Base-by-base conservation (phyloP, 2,888 invertebrate species). In the Argyresthia goedartella region DNA sequence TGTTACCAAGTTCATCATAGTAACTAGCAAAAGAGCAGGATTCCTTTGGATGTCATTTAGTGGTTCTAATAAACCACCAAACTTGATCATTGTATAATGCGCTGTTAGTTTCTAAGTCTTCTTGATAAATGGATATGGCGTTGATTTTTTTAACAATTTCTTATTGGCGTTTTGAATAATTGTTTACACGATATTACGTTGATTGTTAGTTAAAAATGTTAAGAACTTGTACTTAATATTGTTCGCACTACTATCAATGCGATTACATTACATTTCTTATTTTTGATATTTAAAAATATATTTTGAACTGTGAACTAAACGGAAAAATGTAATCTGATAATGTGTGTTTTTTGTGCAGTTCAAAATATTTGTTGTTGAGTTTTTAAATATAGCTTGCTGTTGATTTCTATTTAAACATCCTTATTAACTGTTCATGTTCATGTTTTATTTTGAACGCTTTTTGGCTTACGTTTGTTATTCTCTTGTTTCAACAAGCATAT, bases 181-280 rank as follows among this genome's bases (percentile, higher is more conserved):
- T 11, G 10, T 50, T 44, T 43, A 34, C 44, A 44, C 7, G 15
- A 8, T 50, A 34, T 35, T 50, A 11, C 7, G 11, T 49, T 49
- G 49, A 47, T 50, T 25, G 41, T n/a, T 33, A 16, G 3, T 42
- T 41, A 25, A 49, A 41, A 25, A 15, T 16, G 41, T 48, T 48
- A 14, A 35, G 39, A 39, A 39, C 1, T 39, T 39, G 39, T 39
- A 25, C 25, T 39, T n/a, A 39, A 4, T 39, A 9, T 39, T 39
- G 8, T 6, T n/a, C n/a, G 39, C 39, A 39, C n/a, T n/a, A 9
- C 44, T 13, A 13, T 14, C 44, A 76, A 63, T 49, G 77, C 77
- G 77, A 74, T 84, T 84, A 82, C 85, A 85, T 85, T 84, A 85
- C 84, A 84, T 85, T 84, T 77, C 67, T 82, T 79, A 78, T 79